Evolutionary conservation across 2,113 vertebrate species (phyloP), one percentile per base, ranked within the genome.

Genomic region (Telmatochromis brichardi): DNA sequence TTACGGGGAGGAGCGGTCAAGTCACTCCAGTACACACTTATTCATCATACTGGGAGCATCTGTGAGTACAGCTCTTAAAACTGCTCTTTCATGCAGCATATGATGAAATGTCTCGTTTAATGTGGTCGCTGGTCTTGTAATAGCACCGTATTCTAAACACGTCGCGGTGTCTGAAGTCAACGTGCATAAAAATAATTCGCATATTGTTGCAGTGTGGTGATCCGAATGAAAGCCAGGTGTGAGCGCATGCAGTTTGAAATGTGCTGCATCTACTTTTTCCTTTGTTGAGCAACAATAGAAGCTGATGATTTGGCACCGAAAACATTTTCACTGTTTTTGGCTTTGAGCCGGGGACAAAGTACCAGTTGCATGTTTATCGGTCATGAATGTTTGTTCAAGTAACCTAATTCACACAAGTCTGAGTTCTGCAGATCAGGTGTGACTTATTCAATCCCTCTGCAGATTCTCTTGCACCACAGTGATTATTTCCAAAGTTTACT

Each of bases 31-130:
- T 65, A 92, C 95, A 1, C 96, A 98, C 83, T 84, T 96, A 47
- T 97, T 98, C 90, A 97, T 98, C 82, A 96, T 98, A 82, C 92
- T 98, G 88, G 97, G 97, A 45, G 97, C 97, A 7, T 98, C 97
- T 92, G 97, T 98, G 88, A 97, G 97, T 97, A 88, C 40, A 58
- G 42, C 6, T 37, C 68, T 76, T 68, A 3, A 76, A 83, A 37
- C 60, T 1, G 60, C 6, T 68, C 60, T 19, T 78, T 81, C 3
- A 40, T 58, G 35, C 28, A 81, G 40, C 17, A 80, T 45, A 81
- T 45, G 15, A 58, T 10, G 78, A 45, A 51, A 65, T 55, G 9
- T 42, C 14, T 28, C 47, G 63, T 57, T 33, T 28, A 15, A 6
- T 68, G 23, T 42, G 6, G 10, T 12, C n/a, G 0, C 5, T 55